phyloP scores from a whole-genome alignment of 2,888 invertebrate genomes.

The Sialis lutaria region DNA sequence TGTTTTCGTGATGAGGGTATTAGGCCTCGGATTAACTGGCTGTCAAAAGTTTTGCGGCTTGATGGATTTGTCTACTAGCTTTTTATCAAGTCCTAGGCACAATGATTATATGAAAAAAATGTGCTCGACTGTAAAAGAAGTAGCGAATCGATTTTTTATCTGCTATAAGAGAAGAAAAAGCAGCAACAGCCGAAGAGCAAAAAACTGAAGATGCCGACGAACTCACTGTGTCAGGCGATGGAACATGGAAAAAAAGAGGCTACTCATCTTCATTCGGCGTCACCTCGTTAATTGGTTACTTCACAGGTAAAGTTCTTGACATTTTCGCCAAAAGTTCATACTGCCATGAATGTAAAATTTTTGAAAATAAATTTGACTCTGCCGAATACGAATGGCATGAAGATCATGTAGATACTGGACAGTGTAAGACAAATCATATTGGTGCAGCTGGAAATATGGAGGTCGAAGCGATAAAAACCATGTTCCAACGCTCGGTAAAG shows the following conservation, averaged over 20 bases:
- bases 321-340: no score
- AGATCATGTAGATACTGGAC: no score
- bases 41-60: constrained; percentile 11
- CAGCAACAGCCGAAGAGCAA: constrained; percentile 8
- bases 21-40: constrained; percentile 10
- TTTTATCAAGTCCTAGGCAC: constrained; percentile 11
- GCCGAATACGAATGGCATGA: no score
- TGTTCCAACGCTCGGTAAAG: background rate
- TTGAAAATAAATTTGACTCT: no score
- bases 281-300: background rate
- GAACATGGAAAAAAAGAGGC: constrained; percentile 8
- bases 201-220: constrained; percentile 11
- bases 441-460: no score
- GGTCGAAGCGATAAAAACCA: background rate
- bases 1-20: constrained; percentile 11
- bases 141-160: constrained; percentile 6
- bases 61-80: constrained; percentile 10
- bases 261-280: background rate
- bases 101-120: constrained; percentile 8
- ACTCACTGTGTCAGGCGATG: constrained; percentile 11
- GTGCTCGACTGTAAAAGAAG: constrained; percentile 5
- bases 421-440: no score
- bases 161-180: constrained; percentile 10
- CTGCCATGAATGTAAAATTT: no score
- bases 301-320: no score